Base-by-base conservation (phyloP, 2,113 vertebrate species). In the Ciconia stormi region DNA sequence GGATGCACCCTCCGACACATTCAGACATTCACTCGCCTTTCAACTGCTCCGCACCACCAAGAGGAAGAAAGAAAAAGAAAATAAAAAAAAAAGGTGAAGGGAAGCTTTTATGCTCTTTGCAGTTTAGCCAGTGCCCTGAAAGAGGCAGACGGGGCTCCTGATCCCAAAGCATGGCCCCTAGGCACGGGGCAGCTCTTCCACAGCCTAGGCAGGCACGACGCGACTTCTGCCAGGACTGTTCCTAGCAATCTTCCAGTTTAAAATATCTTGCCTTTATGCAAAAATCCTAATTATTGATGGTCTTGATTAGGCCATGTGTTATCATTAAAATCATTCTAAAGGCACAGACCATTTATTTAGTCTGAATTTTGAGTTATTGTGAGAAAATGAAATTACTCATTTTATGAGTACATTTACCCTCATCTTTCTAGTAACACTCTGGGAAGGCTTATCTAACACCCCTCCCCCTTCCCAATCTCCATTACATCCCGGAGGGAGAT, bases 161-260 rank as follows among this genome's bases (percentile, higher is more conserved):
- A 30, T 17, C 52, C 90, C 86, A 13, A 5, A 46, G 46, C 4
- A 1, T 4, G 46, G 61, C 18, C 69, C 56, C 56, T 20, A 29
- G 66, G 49, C 9, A 42, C 1, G 0, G 10, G 30, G 46, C 86
- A 53, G 59, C 78, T 46, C 70, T 62, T 6, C 40, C 81, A 26
- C n/a, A 55, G 53, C n/a, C 42, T 1, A 8, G 40, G 34, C 46
- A 9, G 27, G 40, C 40, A 67, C 21, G 2, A 34, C 2, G 0
- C 4, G 16, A 34, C 42, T 44, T 17, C 50, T 55, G 38, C 63
- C 52, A 46, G 56, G 19, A 16, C 40, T 26, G 8, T 1, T 38
- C 62, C 32, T 27, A 65, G n/a, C 67, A 10, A 6, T 7, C 49
- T 30, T 5, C 50, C 73, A 27, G 7, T 19, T 46, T 6, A 14